These are phyloP conservation scores for Condylura cristata DNA, from an alignment of 2,113 vertebrate genomes.

Conservation along the genomic window DNA sequence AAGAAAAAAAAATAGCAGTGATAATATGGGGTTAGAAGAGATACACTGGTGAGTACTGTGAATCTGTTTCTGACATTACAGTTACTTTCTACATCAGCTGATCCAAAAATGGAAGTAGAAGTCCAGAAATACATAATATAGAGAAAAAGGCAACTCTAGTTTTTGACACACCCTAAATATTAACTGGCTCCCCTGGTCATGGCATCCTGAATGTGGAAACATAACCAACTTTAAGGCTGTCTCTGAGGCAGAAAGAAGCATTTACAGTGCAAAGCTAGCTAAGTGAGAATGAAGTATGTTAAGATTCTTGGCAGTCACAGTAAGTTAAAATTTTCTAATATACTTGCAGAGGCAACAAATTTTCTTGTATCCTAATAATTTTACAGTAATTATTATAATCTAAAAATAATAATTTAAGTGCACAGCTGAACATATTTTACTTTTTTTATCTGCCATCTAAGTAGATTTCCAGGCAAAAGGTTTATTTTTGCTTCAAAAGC, in stretches of 20 bases:
- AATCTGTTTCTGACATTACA: not conserved
- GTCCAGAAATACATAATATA: not conserved
- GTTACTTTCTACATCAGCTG: not conserved
- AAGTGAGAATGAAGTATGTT: not conserved
- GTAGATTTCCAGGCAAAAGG: not conserved
- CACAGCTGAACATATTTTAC: not conserved
- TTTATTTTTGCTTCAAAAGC: slow-evolving; percentile 22
- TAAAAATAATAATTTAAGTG: slow-evolving; percentile 3
- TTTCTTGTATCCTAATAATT: not conserved
- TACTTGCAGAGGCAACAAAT: not conserved
- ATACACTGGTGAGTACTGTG: not conserved
- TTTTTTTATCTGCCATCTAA: not conserved
- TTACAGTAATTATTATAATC: not conserved
- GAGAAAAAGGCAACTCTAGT: slow-evolving; percentile 1
- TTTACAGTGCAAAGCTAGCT: not conserved
- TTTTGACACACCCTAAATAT: not conserved
- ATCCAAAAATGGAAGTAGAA: slow-evolving; percentile 36
- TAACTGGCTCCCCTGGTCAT: not conserved
- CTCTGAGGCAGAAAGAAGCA: slow-evolving; percentile 21
- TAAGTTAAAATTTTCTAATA: slow-evolving; percentile 10
- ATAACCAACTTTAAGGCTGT: slow-evolving; percentile 14
- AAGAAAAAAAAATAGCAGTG: no score
- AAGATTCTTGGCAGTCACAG: not conserved
- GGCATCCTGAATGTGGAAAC: not conserved
- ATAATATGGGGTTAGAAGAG: not conserved